Percentiles rank a stretch among this genome's conserved stretches.
phyloP scores from a whole-genome alignment of 1,140 invertebrate genomes.

The Oppia nitens region DNA sequence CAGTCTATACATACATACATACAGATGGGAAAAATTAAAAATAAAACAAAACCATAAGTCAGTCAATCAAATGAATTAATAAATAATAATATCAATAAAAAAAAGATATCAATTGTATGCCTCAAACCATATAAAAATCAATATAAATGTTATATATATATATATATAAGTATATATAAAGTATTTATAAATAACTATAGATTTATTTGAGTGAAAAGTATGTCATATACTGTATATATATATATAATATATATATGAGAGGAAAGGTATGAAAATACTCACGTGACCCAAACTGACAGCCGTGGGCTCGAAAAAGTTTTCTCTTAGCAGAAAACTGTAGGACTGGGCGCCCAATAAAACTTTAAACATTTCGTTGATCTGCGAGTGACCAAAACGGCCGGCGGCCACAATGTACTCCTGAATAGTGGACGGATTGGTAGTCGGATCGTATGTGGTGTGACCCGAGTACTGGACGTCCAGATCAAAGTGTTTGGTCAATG shows the following conservation, averaged over 20 bases:
- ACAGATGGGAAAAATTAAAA: too few species aligned
- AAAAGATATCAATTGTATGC: not conserved
- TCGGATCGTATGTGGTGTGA: slow-evolving; percentile 33
- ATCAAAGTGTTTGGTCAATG: slow-evolving; percentile 24
- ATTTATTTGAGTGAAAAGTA: too few species aligned
- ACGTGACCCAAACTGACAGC: slow-evolving; percentile 13
- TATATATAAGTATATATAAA: too few species aligned
- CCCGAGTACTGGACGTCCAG: slow-evolving; percentile 10
- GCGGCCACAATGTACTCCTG: slow-evolving; percentile 40
- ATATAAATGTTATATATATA: not conserved
- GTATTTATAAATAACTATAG: too few species aligned
- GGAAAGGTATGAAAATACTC: too few species aligned
- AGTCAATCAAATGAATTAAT: not conserved
- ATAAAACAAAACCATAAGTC: too few species aligned
- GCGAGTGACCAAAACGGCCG: slow-evolving; percentile 11
- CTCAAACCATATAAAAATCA: slow-evolving; percentile 1
- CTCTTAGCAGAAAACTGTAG: slow-evolving; percentile 5
- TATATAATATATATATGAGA: too few species aligned
- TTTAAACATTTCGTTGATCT: slow-evolving; percentile 9
- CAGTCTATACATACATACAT: too few species aligned
- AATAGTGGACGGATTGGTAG: slow-evolving; percentile 38
- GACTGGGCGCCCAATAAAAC: slow-evolving; percentile 11
- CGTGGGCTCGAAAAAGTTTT: slow-evolving; percentile 15
- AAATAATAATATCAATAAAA: not conserved
- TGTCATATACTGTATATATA: too few species aligned